Evolutionary conservation across 2,113 vertebrate species (phyloP).

Genomic region (Python bivittatus): DNA sequence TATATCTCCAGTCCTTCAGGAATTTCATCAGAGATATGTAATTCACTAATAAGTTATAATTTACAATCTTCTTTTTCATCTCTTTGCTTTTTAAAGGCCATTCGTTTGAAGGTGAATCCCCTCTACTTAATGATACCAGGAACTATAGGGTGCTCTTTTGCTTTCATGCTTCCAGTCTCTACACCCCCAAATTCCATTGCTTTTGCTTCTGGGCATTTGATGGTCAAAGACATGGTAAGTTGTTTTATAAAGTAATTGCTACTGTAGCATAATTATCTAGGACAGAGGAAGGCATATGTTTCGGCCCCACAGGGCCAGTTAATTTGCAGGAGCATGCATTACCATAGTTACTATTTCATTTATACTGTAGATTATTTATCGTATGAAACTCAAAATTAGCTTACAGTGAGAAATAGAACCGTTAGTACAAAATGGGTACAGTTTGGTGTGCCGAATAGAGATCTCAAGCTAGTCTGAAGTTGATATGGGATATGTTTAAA

Average conservation of each 20-base stretch:
- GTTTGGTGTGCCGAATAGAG: not conserved
- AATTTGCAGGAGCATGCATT: not conserved
- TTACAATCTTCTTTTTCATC: not conserved
- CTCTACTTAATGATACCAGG: conserved; percentile 96
- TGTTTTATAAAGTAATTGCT: conserved; percentile 14
- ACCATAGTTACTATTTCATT: not conserved
- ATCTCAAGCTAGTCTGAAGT: not conserved
- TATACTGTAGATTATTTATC: not conserved
- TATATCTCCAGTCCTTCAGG: not conserved
- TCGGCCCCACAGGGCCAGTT: not conserved
- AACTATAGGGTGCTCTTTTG: conserved; percentile 88
- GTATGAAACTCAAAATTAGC: not conserved
- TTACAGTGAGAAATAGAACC: not conserved
- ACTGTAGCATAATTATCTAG: not conserved
- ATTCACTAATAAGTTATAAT: not conserved
- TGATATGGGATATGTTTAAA: not conserved
- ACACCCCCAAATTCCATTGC: conserved; percentile 98
- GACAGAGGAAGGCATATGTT: not conserved
- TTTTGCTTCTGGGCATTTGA: conserved; percentile 91
- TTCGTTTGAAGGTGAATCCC: conserved; percentile 85
- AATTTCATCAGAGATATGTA: not conserved
- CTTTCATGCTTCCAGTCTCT: conserved; percentile 96
- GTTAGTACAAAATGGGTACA: not conserved
- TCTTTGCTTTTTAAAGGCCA: conserved; percentile 75
- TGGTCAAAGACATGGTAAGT: conserved; percentile 97